Conservation (phyloP, 1,140 invertebrate genomes). For the Hycleus cichorii region DNA sequence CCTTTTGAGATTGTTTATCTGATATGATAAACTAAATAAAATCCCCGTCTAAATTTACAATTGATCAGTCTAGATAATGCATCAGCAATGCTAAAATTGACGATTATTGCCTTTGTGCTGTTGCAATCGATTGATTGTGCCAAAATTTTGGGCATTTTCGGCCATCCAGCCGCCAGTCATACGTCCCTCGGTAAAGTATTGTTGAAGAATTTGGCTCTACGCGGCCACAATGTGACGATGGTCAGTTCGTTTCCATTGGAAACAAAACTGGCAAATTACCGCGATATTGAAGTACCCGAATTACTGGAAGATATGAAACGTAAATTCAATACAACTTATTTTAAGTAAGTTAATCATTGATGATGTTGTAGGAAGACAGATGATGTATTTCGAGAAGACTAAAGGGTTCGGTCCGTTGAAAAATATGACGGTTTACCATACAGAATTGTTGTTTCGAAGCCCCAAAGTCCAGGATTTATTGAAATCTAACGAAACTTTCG, state of each 20-base stretch:
- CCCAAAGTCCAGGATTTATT: conserved; percentile 10
- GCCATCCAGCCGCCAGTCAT: conserved; percentile 26
- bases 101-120: not conserved
- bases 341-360: not conserved
- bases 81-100: too few species aligned
- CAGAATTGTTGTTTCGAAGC: conserved; percentile 4
- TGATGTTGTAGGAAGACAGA: not conserved
- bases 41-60: too few species aligned
- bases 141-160: conserved; percentile 26
- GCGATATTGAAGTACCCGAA: not conserved
- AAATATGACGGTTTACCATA: conserved; percentile 1
- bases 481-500: conserved; percentile 44
- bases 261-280: not conserved
- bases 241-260: not conserved
- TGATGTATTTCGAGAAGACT: not conserved
- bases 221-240: not conserved
- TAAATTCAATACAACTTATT: not conserved
- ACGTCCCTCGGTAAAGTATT: conserved; percentile 44
- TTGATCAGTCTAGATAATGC: too few species aligned
- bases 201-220: conserved; percentile 43
- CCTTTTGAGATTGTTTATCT: too few species aligned
- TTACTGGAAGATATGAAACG: not conserved
- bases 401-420: too few species aligned
- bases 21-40: too few species aligned
- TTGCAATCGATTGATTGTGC: not conserved